These are phyloP conservation scores for Coenobita brevimanus DNA, from an alignment of 1,140 invertebrate genomes.

Conservation along the genomic window DNA sequence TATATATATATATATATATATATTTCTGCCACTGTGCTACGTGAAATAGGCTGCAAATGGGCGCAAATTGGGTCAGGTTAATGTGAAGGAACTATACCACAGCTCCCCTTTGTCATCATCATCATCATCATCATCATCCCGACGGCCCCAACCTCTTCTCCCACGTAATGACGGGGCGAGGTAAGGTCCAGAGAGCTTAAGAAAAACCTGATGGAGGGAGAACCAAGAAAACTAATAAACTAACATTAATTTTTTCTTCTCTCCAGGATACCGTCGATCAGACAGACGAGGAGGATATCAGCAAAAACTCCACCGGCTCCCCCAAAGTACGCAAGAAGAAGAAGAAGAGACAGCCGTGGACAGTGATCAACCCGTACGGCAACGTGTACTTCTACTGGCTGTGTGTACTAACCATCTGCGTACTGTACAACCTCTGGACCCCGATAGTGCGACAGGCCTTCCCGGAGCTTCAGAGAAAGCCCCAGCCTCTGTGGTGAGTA, in stretches of 20 bases:
- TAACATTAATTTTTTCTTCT: neutral
- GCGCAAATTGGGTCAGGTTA: too few relatives aligned
- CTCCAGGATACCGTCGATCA: conserved; percentile 70
- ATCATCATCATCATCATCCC: too few relatives aligned
- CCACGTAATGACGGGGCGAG: too few relatives aligned
- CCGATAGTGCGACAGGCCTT: conserved; percentile 95
- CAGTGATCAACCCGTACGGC: conserved; percentile 95
- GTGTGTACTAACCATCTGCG: conserved; percentile 88
- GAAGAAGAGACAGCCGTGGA: conserved; percentile 80
- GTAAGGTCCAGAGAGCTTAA: too few relatives aligned
- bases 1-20: too few relatives aligned
- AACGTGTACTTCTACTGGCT: conserved; percentile 97
- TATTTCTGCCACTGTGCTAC: too few relatives aligned
- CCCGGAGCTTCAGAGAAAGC: conserved; percentile 83
- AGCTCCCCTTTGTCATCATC: too few relatives aligned
- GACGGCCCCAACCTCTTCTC: too few relatives aligned
- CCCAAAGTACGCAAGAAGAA: conserved; percentile 78
- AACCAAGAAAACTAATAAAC: too few relatives aligned
- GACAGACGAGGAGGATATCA: conserved; percentile 67
- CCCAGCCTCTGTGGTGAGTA: conserved; percentile 62
- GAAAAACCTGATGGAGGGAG: too few relatives aligned
- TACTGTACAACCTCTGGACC: conserved; percentile 97
- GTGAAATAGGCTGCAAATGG: too few relatives aligned
- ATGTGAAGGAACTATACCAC: too few relatives aligned
- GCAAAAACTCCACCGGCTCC: conserved; percentile 61